A percentile compares a stretch with the other conserved stretches of the same genome.
Conservation (phyloP, 1,140 invertebrate species). For the Pogonomyrmex barbatus region DNA sequence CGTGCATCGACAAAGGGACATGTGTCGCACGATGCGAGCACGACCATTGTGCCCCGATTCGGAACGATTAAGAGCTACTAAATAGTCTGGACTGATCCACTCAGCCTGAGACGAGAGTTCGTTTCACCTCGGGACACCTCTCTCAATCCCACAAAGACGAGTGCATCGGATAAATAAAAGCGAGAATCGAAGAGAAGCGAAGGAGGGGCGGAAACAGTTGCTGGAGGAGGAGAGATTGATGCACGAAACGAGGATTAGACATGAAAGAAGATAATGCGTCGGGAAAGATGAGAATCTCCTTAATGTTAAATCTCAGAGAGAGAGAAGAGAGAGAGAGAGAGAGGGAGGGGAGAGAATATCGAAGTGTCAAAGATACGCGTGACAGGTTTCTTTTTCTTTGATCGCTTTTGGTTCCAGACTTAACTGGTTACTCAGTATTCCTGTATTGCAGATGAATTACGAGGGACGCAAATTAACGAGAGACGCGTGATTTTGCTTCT, state of each 20-base stretch:
- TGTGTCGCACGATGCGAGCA: constrained; percentile 78
- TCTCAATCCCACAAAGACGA: constrained; percentile 70
- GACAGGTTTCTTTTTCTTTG: not conserved
- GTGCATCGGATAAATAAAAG: constrained; percentile 67
- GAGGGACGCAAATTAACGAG: not conserved
- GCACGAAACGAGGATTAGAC: not conserved
- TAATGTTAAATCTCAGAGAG: constrained; percentile 9
- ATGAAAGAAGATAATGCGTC: constrained; percentile 63
- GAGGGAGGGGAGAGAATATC: not conserved
- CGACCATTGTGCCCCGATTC: constrained; percentile 78
- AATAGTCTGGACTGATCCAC: constrained; percentile 75
- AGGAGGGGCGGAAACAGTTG: not conserved
- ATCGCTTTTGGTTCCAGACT: not conserved
- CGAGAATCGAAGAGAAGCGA: constrained; percentile 15
- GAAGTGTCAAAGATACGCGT: not conserved
- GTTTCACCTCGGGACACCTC: constrained; percentile 68
- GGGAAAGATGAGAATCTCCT: constrained; percentile 66
- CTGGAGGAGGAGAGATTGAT: not conserved
- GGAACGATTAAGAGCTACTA: constrained; percentile 77
- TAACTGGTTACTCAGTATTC: not conserved
- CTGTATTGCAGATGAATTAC: not conserved
- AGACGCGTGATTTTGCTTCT: not conserved
- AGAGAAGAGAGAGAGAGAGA: no score
- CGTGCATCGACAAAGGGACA: constrained; percentile 69
- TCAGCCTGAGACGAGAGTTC: constrained; percentile 70